Conservation (phyloP, 2,113 vertebrate species). For the Pelusios castaneus region DNA sequence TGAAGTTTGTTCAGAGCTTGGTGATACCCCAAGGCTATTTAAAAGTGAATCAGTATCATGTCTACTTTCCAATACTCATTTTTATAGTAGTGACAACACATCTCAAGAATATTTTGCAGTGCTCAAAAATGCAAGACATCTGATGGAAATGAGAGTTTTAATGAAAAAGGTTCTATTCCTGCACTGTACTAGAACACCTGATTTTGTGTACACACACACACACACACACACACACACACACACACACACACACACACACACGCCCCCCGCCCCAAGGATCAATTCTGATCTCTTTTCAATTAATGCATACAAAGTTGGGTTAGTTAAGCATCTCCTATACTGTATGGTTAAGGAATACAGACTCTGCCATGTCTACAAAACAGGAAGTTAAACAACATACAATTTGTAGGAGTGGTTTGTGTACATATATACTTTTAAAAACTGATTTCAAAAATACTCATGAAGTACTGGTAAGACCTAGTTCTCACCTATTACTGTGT, state of each 20-base stretch:
- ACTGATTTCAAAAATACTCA: neutral
- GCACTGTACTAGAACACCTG: neutral
- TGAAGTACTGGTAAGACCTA: neutral
- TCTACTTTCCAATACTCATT: slow-evolving; percentile 18
- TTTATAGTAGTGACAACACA: neutral
- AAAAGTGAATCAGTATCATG: neutral
- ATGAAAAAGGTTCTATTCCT: neutral
- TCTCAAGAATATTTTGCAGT: neutral
- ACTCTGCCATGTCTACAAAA: neutral
- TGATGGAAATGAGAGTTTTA: neutral
- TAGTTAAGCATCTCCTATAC: neutral
- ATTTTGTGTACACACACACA: neutral
- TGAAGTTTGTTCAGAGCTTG: slow-evolving; percentile 11
- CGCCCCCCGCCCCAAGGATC: neutral
- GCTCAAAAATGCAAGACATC: neutral
- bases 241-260: too few relatives aligned
- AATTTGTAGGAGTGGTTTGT: neutral
- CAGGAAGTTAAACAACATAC: neutral
- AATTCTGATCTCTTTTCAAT: neutral
- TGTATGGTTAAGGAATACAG: neutral
- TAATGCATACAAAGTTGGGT: neutral
- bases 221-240: neutral
- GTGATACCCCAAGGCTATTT: neutral
- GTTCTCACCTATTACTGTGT: slow-evolving; percentile 35
- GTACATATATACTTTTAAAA: neutral